Base-by-base conservation (phyloP, 53 echinoderm and acorn worm species). In the Luidia sarsii region DNA sequence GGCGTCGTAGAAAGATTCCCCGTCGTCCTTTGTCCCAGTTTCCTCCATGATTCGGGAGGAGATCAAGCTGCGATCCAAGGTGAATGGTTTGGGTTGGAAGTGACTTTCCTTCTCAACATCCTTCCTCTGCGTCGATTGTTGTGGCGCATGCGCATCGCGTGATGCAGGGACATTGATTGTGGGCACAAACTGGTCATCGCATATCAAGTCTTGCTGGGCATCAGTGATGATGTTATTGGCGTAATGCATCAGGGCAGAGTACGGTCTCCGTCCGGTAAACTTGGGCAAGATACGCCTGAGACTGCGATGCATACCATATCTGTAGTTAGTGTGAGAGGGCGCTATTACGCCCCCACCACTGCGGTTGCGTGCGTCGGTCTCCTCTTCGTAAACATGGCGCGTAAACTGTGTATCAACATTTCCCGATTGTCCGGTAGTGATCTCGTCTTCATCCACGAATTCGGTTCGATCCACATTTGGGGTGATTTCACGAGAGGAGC, bases 161-260 rank as follows among this genome's bases (percentile, higher is more conserved):
- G 24, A 25, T 20, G 9, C 4, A n/a, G 65, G 13, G 65, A 2
- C 21, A 8, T 35, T 37, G 37, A 16, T 54, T 37, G 39, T 25
- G 11, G 72, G 55, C 72, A 56, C 27, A 3, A 72, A 56, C 39
- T 72, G 72, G 19, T 57, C 72, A n/a, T 36, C 56, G 39, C 38
- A 39, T 4, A 72, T 38, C 72, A 72, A 56, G 19, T 70, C 53
- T 35, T 33, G 22, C 4, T 52, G 34, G 14, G 20, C 70, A 23
- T 72, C 57, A 35, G 8, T 29, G 13, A 72, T 22, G 55, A 72
- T 72, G 57, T 0, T 72, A 57, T 72, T 39, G 16, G 72, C 72
- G 21, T 72, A 72, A 57, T 57, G 72, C 72, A 72, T 72, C 72
- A 72, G 56, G 55, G 72, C 72, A 4, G 24, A 10, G 53, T 55